Conservation (phyloP, 2,888 invertebrate genomes). For the Calephelis perditalis region DNA sequence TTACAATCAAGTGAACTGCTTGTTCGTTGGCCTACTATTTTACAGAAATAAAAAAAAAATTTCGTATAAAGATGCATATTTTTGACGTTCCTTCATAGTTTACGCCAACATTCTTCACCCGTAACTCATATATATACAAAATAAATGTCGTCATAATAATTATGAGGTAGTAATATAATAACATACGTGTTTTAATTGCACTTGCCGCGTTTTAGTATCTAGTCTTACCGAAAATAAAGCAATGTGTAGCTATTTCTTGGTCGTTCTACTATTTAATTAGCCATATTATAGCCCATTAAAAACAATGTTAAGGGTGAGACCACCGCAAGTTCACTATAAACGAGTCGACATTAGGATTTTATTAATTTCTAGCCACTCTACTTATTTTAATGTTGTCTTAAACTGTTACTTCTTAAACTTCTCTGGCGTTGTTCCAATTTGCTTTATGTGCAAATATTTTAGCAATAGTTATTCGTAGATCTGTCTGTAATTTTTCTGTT, state of each 20-base stretch:
- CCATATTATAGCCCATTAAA: constrained; percentile 69
- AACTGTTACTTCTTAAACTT: background rate
- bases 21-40: too few species aligned
- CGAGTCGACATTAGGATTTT: constrained; percentile 3
- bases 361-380: constrained; percentile 11
- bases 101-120: too few species aligned
- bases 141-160: constrained; percentile 17
- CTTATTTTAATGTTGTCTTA: constrained; percentile 8
- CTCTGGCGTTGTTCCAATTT: too few species aligned
- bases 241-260: constrained; percentile 37
- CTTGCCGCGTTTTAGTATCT: constrained; percentile 28
- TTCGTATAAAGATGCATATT: too few species aligned
- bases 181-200: constrained; percentile 28
- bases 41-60: too few species aligned
- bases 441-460: too few species aligned
- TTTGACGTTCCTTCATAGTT: too few species aligned
- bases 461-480: too few species aligned
- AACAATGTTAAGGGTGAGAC: constrained; percentile 65
- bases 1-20: too few species aligned
- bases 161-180: constrained; percentile 16
- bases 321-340: constrained; percentile 64
- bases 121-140: background rate
- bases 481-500: too few species aligned
- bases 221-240: constrained; percentile 30
- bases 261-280: constrained; percentile 62